A percentile compares a stretch with the other conserved stretches of the same genome.
Evolutionary conservation across 2,113 vertebrate species (phyloP).

Genomic region (Oreochromis spilurus): DNA sequence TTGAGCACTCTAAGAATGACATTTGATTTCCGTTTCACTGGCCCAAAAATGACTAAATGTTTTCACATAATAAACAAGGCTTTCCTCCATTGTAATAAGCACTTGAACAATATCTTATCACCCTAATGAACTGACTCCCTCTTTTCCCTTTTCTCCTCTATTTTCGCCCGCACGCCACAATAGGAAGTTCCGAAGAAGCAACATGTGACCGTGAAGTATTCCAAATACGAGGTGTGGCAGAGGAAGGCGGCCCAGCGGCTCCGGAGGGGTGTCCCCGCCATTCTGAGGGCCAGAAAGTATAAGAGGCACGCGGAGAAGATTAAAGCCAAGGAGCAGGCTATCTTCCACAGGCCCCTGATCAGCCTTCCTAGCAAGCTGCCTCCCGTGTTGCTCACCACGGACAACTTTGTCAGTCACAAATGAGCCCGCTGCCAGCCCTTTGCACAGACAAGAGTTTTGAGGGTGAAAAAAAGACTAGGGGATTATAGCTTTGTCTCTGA

Average conservation of each 20-base stretch:
- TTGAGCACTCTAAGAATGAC: slow-evolving; percentile 23
- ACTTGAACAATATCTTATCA: slow-evolving; percentile 31
- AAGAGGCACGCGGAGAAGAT: slow-evolving; percentile 80
- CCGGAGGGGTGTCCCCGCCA: slow-evolving; percentile 81
- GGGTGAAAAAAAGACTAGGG: slow-evolving; percentile 78
- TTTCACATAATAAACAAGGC: slow-evolving; percentile 36
- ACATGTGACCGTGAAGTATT: slow-evolving; percentile 79
- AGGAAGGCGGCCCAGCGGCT: slow-evolving; percentile 84
- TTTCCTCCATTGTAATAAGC: slow-evolving; percentile 49
- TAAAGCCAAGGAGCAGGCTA: slow-evolving; percentile 78
- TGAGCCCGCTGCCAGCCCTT: slow-evolving; percentile 76
- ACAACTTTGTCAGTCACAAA: slow-evolving; percentile 80
- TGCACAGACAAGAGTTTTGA: slow-evolving; percentile 80
- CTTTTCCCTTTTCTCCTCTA: slow-evolving; percentile 37
- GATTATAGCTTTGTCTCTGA: slow-evolving; percentile 82
- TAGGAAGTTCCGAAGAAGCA: slow-evolving; percentile 84
- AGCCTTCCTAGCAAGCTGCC: slow-evolving; percentile 84
- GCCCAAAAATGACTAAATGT: slow-evolving; percentile 44
- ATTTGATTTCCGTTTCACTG: slow-evolving; percentile 50
- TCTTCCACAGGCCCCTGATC: slow-evolving; percentile 82
- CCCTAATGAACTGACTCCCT: slow-evolving; percentile 48
- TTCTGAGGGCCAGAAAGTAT: slow-evolving; percentile 80
- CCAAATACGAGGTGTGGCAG: slow-evolving; percentile 87
- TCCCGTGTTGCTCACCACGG: slow-evolving; percentile 71
- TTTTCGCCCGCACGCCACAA: slow-evolving; percentile 36